Conservation (phyloP, 2,797 vertebrate species). For the Enteromius trimaculatus region DNA sequence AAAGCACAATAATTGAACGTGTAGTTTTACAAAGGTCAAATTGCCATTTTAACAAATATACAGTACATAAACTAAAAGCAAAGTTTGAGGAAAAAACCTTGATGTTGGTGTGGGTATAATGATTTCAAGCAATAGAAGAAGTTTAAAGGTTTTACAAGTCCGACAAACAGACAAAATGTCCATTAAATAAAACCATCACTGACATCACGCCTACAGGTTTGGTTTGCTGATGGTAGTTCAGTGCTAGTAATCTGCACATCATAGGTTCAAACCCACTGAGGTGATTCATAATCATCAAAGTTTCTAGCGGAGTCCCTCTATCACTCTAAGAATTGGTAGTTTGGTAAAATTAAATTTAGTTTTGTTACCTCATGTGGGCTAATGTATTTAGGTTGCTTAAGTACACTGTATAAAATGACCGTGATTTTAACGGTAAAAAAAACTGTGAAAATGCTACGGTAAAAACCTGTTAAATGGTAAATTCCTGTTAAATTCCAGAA, state of each 20-base stretch:
- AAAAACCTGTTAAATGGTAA: too few species aligned
- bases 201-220: not conserved
- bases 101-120: not conserved
- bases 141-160: too few species aligned
- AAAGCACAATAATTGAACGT: not conserved
- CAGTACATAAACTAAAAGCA: not conserved
- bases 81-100: not conserved
- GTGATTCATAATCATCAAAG: slow-evolving; percentile 7
- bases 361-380: too few species aligned
- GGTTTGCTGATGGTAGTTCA: not conserved
- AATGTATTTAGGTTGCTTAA: not conserved
- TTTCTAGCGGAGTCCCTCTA: not conserved
- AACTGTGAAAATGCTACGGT: too few species aligned
- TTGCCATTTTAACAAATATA: not conserved
- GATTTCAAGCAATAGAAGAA: not conserved
- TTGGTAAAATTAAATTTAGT: not conserved
- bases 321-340: not conserved
- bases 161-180: not conserved
- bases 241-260: not conserved
- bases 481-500: too few species aligned
- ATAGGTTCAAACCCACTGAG: not conserved
- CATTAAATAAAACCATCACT: not conserved
- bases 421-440: too few species aligned
- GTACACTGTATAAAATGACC: too few species aligned
- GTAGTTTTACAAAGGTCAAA: not conserved